phyloP scores from a whole-genome alignment of 1,140 invertebrate genomes.

The Dufourea novaeangliae region DNA sequence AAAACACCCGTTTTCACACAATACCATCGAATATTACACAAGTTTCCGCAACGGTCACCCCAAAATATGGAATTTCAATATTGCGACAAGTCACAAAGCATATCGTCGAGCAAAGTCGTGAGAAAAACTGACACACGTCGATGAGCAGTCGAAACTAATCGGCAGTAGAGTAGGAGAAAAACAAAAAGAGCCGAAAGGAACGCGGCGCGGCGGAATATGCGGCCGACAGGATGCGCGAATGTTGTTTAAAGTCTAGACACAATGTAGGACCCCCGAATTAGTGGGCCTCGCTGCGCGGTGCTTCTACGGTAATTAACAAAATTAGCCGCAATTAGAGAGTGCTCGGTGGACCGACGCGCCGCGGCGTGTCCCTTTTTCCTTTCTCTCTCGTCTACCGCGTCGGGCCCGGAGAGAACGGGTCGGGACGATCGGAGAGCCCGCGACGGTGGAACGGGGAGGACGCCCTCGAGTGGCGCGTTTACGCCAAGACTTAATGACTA shows the following conservation, averaged over 20 bases:
- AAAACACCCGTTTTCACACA: too few relatives aligned
- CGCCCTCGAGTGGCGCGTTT: slow-evolving; percentile 56
- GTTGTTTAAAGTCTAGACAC: slow-evolving; percentile 81
- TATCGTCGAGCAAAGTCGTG: background rate
- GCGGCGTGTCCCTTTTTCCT: slow-evolving; percentile 48
- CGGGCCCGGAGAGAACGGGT: background rate
- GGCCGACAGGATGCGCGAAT: slow-evolving; percentile 71
- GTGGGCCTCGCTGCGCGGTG: slow-evolving; percentile 66
- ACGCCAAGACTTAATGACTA: slow-evolving; percentile 69
- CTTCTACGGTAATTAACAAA: slow-evolving; percentile 78
- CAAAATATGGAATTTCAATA: too few relatives aligned
- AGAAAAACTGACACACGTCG: slow-evolving; percentile 6
- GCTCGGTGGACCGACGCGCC: slow-evolving; percentile 50
- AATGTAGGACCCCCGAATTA: slow-evolving; percentile 79
- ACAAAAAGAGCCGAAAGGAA: slow-evolving; percentile 1
- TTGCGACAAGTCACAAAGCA: too few relatives aligned
- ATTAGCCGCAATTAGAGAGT: slow-evolving; percentile 80
- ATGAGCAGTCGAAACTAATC: slow-evolving; percentile 45
- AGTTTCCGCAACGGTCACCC: too few relatives aligned
- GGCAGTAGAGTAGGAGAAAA: slow-evolving; percentile 29
- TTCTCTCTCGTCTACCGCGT: background rate
- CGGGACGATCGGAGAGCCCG: background rate
- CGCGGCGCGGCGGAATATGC: slow-evolving; percentile 1
- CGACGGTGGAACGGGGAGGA: slow-evolving; percentile 3
- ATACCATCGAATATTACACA: too few relatives aligned